Evolutionary conservation across 2,797 vertebrate genomes (phyloP).

Genomic region (Hypotaenidia philippensis): DNA sequence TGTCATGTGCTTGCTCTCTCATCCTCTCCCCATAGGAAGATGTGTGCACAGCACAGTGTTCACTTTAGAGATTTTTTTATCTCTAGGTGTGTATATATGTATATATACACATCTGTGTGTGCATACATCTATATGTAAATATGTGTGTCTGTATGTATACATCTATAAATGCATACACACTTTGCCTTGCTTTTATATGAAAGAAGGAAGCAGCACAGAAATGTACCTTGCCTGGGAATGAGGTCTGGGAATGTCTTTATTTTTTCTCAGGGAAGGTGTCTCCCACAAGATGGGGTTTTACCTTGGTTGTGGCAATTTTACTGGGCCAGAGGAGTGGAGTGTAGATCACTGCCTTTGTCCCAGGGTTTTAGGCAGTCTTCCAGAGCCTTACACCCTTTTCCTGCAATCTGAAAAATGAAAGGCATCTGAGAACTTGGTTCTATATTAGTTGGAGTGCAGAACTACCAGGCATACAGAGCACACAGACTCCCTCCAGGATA

Average conservation of each 20-base stretch:
- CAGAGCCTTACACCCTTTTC: background rate
- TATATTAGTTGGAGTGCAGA: background rate
- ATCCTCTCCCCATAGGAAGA: background rate
- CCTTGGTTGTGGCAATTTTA: background rate
- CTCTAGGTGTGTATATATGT: background rate
- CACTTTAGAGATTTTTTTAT: background rate
- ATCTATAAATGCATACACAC: background rate
- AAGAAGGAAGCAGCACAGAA: background rate
- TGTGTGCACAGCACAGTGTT: background rate
- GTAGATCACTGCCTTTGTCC: background rate
- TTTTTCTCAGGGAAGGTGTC: background rate
- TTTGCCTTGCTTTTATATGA: background rate
- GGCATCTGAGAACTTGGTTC: background rate
- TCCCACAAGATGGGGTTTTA: background rate
- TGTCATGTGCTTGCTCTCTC: background rate
- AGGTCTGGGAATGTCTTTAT: background rate
- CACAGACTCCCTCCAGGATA: background rate
- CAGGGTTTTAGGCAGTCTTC: background rate
- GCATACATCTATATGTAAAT: background rate
- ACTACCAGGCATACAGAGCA: accelerated
- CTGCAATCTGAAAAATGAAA: background rate
- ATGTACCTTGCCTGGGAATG: background rate
- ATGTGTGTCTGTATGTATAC: background rate
- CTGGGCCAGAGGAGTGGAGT: accelerated
- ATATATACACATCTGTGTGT: background rate